Evolutionary conservation across 1,140 invertebrate genomes (phyloP).

Genomic region (Monomorium pharaonis): DNA sequence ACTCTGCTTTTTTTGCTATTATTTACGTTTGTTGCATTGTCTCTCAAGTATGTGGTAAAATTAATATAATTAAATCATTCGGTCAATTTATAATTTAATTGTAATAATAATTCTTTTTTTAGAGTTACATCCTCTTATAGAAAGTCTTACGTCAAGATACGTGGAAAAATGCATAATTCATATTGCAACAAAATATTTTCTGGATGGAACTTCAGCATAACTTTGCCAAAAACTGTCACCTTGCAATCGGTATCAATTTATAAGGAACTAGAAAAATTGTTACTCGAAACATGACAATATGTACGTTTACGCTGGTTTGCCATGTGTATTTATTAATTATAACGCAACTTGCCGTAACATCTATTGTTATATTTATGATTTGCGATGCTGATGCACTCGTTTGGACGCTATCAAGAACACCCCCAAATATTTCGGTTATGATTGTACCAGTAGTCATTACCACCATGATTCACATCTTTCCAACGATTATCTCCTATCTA

Average conservation of each 20-base stretch:
- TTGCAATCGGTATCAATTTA: constrained; percentile 88
- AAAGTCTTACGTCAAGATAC: constrained; percentile 89
- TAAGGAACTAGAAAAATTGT: constrained; percentile 88
- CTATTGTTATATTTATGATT: constrained; percentile 82
- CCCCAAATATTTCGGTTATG: constrained; percentile 66
- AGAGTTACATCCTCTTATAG: constrained; percentile 89
- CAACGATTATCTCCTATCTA: constrained; percentile 79
- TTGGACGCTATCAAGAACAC: constrained; percentile 79
- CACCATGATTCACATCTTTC: constrained; percentile 80
- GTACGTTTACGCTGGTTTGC: constrained; percentile 47
- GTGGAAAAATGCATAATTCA: constrained; percentile 86
- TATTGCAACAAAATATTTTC: constrained; percentile 90
- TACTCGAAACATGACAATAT: constrained; percentile 66
- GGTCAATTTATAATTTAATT: background rate
- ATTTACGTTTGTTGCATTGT: constrained; percentile 88
- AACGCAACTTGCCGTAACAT: constrained; percentile 82
- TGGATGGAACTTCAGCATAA: constrained; percentile 91
- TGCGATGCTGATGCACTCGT: constrained; percentile 81
- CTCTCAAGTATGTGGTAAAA: constrained; percentile 87
- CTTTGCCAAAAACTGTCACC: constrained; percentile 87
- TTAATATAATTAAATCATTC: background rate
- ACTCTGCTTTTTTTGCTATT: constrained; percentile 89
- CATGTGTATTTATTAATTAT: constrained; percentile 65
- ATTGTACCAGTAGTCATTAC: constrained; percentile 81
- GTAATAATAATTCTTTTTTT: constrained; percentile 68